Conservation (phyloP, 2,113 vertebrate species). For the Saccopteryx leptura region DNA sequence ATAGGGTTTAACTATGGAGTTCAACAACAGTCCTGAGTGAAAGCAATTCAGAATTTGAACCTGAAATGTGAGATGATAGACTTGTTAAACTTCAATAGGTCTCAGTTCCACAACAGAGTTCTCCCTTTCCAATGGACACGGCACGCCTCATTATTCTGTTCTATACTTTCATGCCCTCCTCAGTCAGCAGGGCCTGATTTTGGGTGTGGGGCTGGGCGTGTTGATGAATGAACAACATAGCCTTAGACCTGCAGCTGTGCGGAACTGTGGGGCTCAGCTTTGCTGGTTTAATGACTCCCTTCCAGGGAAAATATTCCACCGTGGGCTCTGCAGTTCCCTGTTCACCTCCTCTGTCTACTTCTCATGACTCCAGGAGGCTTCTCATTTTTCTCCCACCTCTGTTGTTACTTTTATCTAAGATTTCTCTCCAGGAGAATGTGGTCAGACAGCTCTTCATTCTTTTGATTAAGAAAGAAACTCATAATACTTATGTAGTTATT, state of each 20-base stretch:
- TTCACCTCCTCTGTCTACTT: neutral
- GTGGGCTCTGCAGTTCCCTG: rapidly evolving
- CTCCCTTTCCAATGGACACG: neutral
- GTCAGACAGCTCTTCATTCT: neutral
- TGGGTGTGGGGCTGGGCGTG: too few relatives aligned
- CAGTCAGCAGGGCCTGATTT: neutral
- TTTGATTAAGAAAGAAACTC: neutral
- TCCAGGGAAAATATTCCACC: neutral
- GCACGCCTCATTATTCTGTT: neutral
- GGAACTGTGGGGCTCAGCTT: neutral
- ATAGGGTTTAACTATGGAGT: neutral
- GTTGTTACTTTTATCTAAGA: neutral
- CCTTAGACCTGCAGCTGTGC: neutral
- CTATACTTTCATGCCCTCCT: neutral
- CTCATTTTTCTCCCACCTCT: neutral
- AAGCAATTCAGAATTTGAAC: neutral
- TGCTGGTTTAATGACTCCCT: too few relatives aligned
- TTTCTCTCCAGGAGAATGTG: neutral
- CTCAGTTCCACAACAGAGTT: neutral
- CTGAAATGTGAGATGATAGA: neutral
- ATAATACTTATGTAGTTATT: neutral
- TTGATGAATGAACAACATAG: neutral
- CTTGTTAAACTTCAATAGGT: neutral
- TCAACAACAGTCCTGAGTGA: neutral
- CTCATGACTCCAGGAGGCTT: neutral